Percentiles rank a stretch among this genome's conserved stretches.
These are phyloP conservation scores for Girardinichthys multiradiatus DNA, from an alignment of 2,113 vertebrate species.

Conservation along the genomic window DNA sequence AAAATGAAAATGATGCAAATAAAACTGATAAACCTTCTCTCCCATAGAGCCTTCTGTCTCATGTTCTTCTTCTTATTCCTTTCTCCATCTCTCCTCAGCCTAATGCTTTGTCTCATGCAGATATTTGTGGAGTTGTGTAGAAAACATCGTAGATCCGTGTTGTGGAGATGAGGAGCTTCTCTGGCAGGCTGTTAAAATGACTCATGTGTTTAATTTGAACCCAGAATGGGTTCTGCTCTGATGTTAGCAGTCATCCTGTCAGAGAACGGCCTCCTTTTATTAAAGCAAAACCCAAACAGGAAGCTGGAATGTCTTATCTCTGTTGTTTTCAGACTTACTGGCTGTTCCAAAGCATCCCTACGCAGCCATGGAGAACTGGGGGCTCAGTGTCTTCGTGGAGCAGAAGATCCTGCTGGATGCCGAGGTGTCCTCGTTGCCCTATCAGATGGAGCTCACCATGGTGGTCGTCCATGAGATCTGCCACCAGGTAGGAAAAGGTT, in stretches of 20 bases:
- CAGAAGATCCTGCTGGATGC: constrained; percentile 76
- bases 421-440: constrained; percentile 69
- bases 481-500: constrained; percentile 63
- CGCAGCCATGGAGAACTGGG: constrained; percentile 79
- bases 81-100: neutral
- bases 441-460: constrained; percentile 78
- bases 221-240: constrained; percentile 40
- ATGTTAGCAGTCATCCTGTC: constrained; percentile 44
- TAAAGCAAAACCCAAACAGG: neutral
- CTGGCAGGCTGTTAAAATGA: constrained; percentile 63
- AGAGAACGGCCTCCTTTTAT: constrained; percentile 4
- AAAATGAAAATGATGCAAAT: too few species aligned
- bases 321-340: constrained; percentile 62
- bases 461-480: constrained; percentile 79
- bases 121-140: constrained; percentile 25
- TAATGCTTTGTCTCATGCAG: neutral
- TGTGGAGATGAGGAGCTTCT: constrained; percentile 35
- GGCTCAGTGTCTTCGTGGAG: constrained; percentile 74
- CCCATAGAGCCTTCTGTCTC: neutral
- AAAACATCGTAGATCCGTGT: constrained; percentile 33
- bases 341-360: constrained; percentile 77
- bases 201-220: constrained; percentile 67
- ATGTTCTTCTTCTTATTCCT: neutral
- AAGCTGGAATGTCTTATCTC: constrained; percentile 5
- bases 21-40: too few species aligned